These are phyloP conservation scores for Corydoras maculifer DNA, from an alignment of 2,113 vertebrate species.

Conservation along the genomic window DNA sequence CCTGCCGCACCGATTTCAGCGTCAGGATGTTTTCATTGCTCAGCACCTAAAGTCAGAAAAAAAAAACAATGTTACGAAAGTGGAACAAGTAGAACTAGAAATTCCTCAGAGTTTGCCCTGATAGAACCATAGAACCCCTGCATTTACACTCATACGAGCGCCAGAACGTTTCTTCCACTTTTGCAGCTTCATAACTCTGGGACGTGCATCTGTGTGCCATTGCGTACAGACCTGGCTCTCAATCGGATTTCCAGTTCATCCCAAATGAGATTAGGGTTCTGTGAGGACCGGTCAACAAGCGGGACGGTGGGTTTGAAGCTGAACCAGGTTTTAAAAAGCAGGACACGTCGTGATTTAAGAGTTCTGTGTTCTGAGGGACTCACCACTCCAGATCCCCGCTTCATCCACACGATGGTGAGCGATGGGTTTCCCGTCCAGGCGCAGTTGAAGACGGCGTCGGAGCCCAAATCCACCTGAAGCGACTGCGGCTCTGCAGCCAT, in stretches of 20 bases:
- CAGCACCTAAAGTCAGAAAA: slow-evolving; percentile 73
- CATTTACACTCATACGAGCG: too few species aligned
- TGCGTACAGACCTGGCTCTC: too few species aligned
- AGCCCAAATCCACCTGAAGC: slow-evolving; percentile 88
- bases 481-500: slow-evolving; percentile 92
- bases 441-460: slow-evolving; percentile 89
- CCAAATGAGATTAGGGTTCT: too few species aligned
- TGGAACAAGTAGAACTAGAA: slow-evolving; percentile 26
- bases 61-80: background rate
- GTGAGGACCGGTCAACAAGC: too few species aligned
- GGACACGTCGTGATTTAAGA: too few species aligned
- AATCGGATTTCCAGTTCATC: too few species aligned
- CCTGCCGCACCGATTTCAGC: slow-evolving; percentile 86
- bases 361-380: slow-evolving; percentile 39
- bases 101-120: too few species aligned
- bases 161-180: too few species aligned
- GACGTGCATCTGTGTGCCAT: too few species aligned
- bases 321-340: background rate
- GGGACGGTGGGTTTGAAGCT: background rate
- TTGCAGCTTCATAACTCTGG: too few species aligned
- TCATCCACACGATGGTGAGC: slow-evolving; percentile 98
- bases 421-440: slow-evolving; percentile 96
- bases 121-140: too few species aligned
- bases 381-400: slow-evolving; percentile 94
- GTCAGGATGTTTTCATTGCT: slow-evolving; percentile 94